These are phyloP conservation scores for Volucella bombylans DNA, from an alignment of 2,888 invertebrate genomes.

Conservation along the genomic window DNA sequence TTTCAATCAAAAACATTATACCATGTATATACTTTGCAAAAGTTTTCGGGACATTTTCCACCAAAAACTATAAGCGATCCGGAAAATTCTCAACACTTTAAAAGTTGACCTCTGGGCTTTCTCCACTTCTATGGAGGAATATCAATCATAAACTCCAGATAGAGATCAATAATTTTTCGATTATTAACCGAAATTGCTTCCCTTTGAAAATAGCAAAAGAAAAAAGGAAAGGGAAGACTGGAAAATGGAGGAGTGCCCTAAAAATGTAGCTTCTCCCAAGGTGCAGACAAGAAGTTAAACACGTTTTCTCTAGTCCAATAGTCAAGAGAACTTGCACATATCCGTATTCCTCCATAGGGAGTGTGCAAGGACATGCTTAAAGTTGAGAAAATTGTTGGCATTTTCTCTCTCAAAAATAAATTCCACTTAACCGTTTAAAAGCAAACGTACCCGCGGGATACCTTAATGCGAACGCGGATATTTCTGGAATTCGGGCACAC, in stretches of 20 bases:
- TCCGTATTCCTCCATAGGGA: background rate
- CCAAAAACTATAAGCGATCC: conserved; percentile 2
- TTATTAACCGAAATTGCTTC: conserved; percentile 44
- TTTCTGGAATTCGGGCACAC: conserved; percentile 61
- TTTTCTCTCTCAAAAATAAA: conserved; percentile 58
- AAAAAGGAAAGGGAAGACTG: no score
- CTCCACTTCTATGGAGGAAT: background rate
- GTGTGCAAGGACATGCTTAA: conserved; percentile 1
- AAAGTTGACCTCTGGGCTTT: background rate
- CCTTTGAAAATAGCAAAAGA: background rate
- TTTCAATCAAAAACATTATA: no score
- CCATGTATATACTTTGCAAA: no score
- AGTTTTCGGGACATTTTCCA: background rate
- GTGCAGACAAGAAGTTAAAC: background rate
- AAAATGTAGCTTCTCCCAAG: background rate
- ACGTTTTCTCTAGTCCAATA: conserved; percentile 5
- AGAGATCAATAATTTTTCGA: conserved; percentile 35
- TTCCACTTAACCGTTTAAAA: conserved; percentile 68
- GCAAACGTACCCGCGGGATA: conserved; percentile 56
- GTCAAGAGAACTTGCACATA: conserved; percentile 1
- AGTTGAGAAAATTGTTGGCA: conserved; percentile 57
- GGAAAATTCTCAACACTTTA: conserved; percentile 1
- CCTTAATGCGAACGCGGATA: conserved; percentile 66
- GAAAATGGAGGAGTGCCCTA: conserved; percentile 12
- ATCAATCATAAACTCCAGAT: conserved; percentile 43